Evolutionary conservation across 2,888 invertebrate species (phyloP).

Genomic region (Melikaiella ostensackeni): DNA sequence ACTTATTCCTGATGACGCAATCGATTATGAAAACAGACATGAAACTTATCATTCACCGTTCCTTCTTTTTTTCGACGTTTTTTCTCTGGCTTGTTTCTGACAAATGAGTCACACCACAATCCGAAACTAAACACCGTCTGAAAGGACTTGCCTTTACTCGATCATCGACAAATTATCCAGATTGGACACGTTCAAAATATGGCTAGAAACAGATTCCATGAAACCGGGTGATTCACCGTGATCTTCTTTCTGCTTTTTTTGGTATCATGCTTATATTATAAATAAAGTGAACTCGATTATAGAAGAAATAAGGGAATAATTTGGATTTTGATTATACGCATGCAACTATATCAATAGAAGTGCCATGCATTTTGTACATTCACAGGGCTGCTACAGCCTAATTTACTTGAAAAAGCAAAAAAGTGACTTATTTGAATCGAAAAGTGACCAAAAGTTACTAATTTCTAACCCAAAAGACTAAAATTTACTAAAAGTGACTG

Average conservation of each 20-base stretch:
- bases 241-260: not conserved
- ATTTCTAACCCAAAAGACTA: no score
- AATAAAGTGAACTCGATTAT: not conserved
- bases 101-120: not conserved
- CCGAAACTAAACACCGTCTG: not conserved
- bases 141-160: conserved; percentile 51
- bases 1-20: not conserved
- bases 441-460: no score
- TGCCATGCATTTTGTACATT: not conserved
- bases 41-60: not conserved
- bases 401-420: no score
- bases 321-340: not conserved
- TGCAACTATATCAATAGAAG: not conserved
- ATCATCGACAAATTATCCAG: conserved; percentile 48
- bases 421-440: no score
- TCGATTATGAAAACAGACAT: not conserved
- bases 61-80: not conserved
- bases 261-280: not conserved
- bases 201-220: not conserved
- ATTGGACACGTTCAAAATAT: conserved; percentile 28
- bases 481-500: no score
- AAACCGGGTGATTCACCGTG: conserved; percentile 17
- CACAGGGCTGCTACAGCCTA: no score
- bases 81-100: not conserved
- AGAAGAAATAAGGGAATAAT: not conserved